phyloP scores from a whole-genome alignment of 2,888 invertebrate species.

The Macropis europaea region DNA sequence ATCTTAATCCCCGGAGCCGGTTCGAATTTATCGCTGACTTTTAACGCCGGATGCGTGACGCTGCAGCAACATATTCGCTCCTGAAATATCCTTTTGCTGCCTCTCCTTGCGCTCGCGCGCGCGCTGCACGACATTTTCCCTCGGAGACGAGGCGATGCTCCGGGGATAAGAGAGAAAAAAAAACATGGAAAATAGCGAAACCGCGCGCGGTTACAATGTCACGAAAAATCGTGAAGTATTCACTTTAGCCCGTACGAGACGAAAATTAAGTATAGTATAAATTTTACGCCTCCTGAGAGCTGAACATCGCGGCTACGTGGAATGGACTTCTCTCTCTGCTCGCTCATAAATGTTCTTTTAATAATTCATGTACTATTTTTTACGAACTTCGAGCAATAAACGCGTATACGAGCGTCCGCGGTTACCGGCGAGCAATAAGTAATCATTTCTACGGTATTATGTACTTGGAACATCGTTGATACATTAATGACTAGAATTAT shows the following conservation, averaged over 20 bases:
- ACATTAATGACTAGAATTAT: slow-evolving; percentile 3
- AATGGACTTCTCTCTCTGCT: background rate
- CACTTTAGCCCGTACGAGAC: background rate
- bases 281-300: background rate
- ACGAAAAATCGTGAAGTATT: background rate
- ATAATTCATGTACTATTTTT: slow-evolving; percentile 29
- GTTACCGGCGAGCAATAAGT: background rate
- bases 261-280: slow-evolving; percentile 4
- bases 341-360: slow-evolving; percentile 18
- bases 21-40: slow-evolving; percentile 39
- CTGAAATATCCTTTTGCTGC: slow-evolving; percentile 16
- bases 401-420: background rate
- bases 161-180: too few species aligned
- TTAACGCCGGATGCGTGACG: slow-evolving; percentile 44
- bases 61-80: slow-evolving; percentile 21
- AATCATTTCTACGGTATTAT: slow-evolving; percentile 12
- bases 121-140: background rate
- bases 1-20: slow-evolving; percentile 39
- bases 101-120: background rate
- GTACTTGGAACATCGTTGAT: background rate
- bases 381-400: slow-evolving; percentile 19
- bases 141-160: too few species aligned
- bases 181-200: too few species aligned
- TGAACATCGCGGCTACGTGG: background rate
- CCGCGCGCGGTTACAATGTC: background rate